Base-by-base conservation (phyloP, 2,888 invertebrate genomes). In the Geotrupes spiniger region DNA sequence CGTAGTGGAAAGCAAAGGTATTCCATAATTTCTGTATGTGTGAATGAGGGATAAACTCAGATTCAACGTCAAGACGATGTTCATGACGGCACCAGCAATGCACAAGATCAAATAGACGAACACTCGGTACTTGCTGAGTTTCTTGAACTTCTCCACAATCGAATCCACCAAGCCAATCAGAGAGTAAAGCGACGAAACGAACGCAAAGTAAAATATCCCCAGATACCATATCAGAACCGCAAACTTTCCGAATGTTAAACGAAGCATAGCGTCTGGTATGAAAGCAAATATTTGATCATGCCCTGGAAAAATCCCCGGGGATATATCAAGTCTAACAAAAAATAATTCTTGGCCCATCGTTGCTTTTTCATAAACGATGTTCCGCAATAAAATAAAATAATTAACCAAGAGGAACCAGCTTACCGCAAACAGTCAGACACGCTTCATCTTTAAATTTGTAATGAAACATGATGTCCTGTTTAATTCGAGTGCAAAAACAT, bases 221-320 rank as follows among this genome's bases (percentile, higher is more conserved):
- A 46, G 10, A 15, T 47, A 53, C 56, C 56, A 56, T 14, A 55
- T 10, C n/a, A 45, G 10, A 0, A 29, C 25, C 12, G 46, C 29
- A 28, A 46, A 10, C 12, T 45, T 12, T 8, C 50, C 46, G 11
- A 50, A 46, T 9, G 27, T 11, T n/a, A 26, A 16, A 5, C 50
- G 36, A 15, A 36, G 36, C 8, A 50, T 26, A 28, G 46, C 15
- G 14, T 50, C 50, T 4, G 50, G 45, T 2, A 50, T 25, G 16
- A 50, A 33, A 1, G 37, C 28, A 26, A 50, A 37, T 10, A 50
- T 5, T 2, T 45, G n/a, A 15, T 38, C 31, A 2, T n/a, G 15
- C 17, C 45, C 50, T 50, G 12, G n/a, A 42, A 49, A 9, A 10
- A 42, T 12, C 25, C 12, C 16, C 10, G n/a, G 14, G 11, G 39